These are phyloP conservation scores for Hyles lineata DNA, from an alignment of 2,888 invertebrate species.

Conservation along the genomic window DNA sequence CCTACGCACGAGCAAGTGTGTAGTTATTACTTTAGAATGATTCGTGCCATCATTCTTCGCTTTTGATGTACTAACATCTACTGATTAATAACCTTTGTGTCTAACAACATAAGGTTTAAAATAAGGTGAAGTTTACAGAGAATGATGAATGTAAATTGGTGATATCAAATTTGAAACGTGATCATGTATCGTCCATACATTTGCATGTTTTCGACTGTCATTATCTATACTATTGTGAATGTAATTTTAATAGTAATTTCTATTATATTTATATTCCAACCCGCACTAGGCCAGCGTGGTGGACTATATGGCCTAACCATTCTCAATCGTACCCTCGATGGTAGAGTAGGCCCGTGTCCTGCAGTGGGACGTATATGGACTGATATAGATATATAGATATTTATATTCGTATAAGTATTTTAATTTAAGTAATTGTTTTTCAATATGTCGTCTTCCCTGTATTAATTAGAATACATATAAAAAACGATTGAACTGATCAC, in stretches of 20 bases:
- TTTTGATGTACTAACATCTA: neutral
- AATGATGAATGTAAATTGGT: slow-evolving; percentile 41
- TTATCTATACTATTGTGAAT: slow-evolving; percentile 56
- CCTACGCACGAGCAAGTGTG: slow-evolving; percentile 43
- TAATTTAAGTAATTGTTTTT: neutral
- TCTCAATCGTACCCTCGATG: too few species aligned
- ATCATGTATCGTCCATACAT: slow-evolving; percentile 61
- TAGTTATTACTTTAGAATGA: slow-evolving; percentile 60
- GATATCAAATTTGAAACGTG: slow-evolving; percentile 56
- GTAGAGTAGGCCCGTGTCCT: too few species aligned
- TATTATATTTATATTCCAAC: slow-evolving; percentile 58
- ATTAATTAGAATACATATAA: too few species aligned
- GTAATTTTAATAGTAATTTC: slow-evolving; percentile 64
- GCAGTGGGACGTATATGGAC: too few species aligned
- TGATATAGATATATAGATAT: too few species aligned
- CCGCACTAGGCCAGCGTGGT: too few species aligned
- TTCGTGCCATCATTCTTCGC: slow-evolving; percentile 33
- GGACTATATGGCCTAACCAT: too few species aligned
- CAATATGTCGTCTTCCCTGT: neutral
- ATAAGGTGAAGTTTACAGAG: slow-evolving; percentile 34
- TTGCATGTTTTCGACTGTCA: slow-evolving; percentile 66
- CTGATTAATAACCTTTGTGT: slow-evolving; percentile 32
- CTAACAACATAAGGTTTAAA: slow-evolving; percentile 39
- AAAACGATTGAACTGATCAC: too few species aligned
- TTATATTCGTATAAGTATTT: slow-evolving; percentile 42